Base-by-base conservation (phyloP, 2,888 invertebrate species). In the Cosmia trapezina region DNA sequence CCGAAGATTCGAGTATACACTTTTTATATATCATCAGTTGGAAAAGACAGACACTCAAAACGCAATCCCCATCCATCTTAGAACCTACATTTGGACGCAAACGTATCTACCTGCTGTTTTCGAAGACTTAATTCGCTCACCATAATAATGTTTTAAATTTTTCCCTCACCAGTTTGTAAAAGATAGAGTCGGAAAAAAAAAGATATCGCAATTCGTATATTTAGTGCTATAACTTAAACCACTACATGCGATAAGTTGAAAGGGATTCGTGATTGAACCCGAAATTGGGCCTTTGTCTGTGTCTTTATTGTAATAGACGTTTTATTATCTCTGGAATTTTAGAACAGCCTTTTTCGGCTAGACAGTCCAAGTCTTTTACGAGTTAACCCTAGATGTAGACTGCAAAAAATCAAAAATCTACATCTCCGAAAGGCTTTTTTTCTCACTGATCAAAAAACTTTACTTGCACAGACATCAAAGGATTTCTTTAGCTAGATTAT, bases 401-500 rank as follows among this genome's bases (percentile, higher is more conserved):
- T 43, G 6, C 33, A 62, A 65, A 66, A 56, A 70, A 66, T 2
- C n/a, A 22, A 70, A 66, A 66, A 56, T 53, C 49, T 37, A 9
- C 22, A 51, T 47, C 63, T 37, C 8, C 1, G 7, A 62, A 61
- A 19, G 0, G 1, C n/a, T 33, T 17, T 63, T 61, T 43, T 72
- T 28, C 4, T 43, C 53, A 33, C 12, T 28, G 28, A 61, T 53
- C 60, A 65, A 74, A 70, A 49, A 69, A 71, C 11, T 73, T 73
- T 37, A 45, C 62, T 59, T 33, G 14, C 41, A 45, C 53, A 37
- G 47, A 75, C 11, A 62, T 59, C 7, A 62, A 76, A 77, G 71
- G 53, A 74, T 73, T 76, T 78, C 78, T 81, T 76, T 78, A 76
- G 60, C 60, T 68, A 74, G 53, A 80, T 81, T 77, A 70, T 75